Conservation (phyloP, 2,888 invertebrate species). For the Elysia crispata region DNA sequence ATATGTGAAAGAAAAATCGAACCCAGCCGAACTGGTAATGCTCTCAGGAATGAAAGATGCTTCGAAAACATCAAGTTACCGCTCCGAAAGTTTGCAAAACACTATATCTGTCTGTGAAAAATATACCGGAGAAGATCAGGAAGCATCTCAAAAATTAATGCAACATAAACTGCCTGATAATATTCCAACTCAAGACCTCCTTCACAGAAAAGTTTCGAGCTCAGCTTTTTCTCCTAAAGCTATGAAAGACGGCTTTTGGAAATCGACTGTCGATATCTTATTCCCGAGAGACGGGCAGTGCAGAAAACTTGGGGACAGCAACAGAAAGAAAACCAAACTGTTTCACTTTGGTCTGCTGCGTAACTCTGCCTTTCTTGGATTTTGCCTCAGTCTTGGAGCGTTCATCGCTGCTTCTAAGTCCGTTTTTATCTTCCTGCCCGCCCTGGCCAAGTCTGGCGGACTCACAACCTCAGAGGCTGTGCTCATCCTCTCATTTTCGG, state of each 20-base stretch:
- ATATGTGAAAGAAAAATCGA: too few relatives aligned
- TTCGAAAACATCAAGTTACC: too few relatives aligned
- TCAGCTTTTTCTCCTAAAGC: not conserved
- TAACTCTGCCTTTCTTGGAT: conserved; percentile 51
- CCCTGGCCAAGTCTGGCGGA: conserved; percentile 61
- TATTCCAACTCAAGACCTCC: too few relatives aligned
- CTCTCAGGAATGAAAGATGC: too few relatives aligned
- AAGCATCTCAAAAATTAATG: too few relatives aligned
- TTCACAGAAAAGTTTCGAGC: too few relatives aligned
- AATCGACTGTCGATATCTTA: not conserved
- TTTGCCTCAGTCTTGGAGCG: conserved; percentile 51
- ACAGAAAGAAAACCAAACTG: conserved; percentile 32
- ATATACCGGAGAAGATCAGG: too few relatives aligned
- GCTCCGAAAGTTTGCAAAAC: too few relatives aligned
- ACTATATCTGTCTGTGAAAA: too few relatives aligned
- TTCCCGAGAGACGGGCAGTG: not conserved
- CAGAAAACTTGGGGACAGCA: not conserved
- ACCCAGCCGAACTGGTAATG: too few relatives aligned
- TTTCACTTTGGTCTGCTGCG: conserved; percentile 51
- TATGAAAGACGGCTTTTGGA: not conserved
- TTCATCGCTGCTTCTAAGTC: conserved; percentile 54
- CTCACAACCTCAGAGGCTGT: conserved; percentile 61
- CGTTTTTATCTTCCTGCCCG: conserved; percentile 66
- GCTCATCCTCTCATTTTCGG: conserved; percentile 61
- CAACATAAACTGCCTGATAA: too few relatives aligned